A percentile compares a stretch with the other conserved stretches of the same genome.
phyloP scores from a whole-genome alignment of 2,888 invertebrate genomes.

The Drosophila diplacantha region DNA sequence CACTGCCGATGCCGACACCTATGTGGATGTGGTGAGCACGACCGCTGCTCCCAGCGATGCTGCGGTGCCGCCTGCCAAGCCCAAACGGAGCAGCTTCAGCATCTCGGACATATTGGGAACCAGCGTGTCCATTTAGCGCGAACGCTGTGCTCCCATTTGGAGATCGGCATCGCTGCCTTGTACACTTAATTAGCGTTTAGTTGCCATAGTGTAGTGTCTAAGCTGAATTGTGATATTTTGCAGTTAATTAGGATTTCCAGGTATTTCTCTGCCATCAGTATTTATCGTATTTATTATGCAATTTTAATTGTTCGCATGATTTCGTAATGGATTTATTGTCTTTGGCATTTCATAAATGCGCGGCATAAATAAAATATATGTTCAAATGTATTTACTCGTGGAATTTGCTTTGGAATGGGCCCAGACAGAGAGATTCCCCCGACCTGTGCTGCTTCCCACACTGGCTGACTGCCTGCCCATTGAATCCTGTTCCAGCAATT shows the following conservation, averaged over 20 bases:
- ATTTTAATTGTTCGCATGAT: slow-evolving; percentile 70
- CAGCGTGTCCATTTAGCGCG: slow-evolving; percentile 48
- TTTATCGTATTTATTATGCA: slow-evolving; percentile 70
- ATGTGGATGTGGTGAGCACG: slow-evolving; percentile 71
- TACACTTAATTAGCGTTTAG: slow-evolving; percentile 66
- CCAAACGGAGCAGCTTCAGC: slow-evolving; percentile 74
- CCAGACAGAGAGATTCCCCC: slow-evolving; percentile 2
- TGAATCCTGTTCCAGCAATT: slow-evolving; percentile 31
- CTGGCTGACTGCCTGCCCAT: slow-evolving; percentile 10
- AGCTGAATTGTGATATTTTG: slow-evolving; percentile 68
- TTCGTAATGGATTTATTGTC: slow-evolving; percentile 68
- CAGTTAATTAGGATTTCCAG: slow-evolving; percentile 70
- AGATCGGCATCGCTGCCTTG: slow-evolving; percentile 48
- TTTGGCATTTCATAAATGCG: slow-evolving; percentile 56
- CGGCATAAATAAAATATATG: slow-evolving; percentile 52
- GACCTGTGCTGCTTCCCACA: slow-evolving; percentile 12
- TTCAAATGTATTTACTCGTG: slow-evolving; percentile 26
- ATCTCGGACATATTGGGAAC: slow-evolving; percentile 75
- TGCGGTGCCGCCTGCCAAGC: slow-evolving; percentile 39
- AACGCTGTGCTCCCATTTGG: slow-evolving; percentile 53
- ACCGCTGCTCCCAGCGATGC: slow-evolving; percentile 28
- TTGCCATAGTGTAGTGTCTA: slow-evolving; percentile 44
- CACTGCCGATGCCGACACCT: slow-evolving; percentile 52
- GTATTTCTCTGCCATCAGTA: slow-evolving; percentile 61
- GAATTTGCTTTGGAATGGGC: slow-evolving; percentile 5